Conservation (phyloP, 2,888 invertebrate genomes). For the Hirtodrosophila confusa region DNA sequence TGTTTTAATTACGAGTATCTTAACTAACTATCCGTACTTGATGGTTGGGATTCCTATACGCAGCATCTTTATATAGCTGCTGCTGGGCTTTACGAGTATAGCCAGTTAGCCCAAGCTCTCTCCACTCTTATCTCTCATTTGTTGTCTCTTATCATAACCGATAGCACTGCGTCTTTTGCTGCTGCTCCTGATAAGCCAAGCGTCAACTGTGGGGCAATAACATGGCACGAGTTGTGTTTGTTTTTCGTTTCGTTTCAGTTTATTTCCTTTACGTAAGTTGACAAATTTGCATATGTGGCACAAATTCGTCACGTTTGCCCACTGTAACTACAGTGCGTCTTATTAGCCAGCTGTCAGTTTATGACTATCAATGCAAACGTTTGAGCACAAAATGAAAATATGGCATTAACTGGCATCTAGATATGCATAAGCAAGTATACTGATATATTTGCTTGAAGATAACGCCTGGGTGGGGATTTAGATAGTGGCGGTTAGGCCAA, state of each 20-base stretch:
- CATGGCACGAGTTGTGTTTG: conserved; percentile 25
- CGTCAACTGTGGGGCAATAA: conserved; percentile 39
- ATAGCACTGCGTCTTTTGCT: conserved; percentile 63
- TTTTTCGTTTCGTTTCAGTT: conserved; percentile 16
- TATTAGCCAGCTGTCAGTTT: conserved; percentile 23
- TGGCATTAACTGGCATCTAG: conserved; percentile 30
- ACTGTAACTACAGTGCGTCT: conserved; percentile 24
- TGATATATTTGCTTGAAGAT: conserved; percentile 30
- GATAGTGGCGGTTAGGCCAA: conserved; percentile 31
- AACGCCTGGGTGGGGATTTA: conserved; percentile 31
- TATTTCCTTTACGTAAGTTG: conserved; percentile 43
- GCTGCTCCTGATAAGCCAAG: conserved; percentile 8
- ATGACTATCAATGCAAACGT: conserved; percentile 25
- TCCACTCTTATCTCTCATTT: conserved; percentile 22
- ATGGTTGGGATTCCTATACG: conserved; percentile 26
- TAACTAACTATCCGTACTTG: conserved; percentile 43
- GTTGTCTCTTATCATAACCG: conserved; percentile 50
- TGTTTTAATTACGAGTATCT: conserved; percentile 50
- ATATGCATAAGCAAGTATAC: conserved; percentile 1
- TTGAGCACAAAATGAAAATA: conserved; percentile 13
- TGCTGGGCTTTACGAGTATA: conserved; percentile 9
- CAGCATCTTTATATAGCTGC: conserved; percentile 64
- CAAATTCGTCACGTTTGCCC: conserved; percentile 50
- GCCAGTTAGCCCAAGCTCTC: conserved; percentile 3
- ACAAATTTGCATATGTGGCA: conserved; percentile 65